Percentiles rank a stretch among this genome's conserved stretches.
phyloP scores from a whole-genome alignment of 2,888 invertebrate species.

The Yponomeuta evonymella region DNA sequence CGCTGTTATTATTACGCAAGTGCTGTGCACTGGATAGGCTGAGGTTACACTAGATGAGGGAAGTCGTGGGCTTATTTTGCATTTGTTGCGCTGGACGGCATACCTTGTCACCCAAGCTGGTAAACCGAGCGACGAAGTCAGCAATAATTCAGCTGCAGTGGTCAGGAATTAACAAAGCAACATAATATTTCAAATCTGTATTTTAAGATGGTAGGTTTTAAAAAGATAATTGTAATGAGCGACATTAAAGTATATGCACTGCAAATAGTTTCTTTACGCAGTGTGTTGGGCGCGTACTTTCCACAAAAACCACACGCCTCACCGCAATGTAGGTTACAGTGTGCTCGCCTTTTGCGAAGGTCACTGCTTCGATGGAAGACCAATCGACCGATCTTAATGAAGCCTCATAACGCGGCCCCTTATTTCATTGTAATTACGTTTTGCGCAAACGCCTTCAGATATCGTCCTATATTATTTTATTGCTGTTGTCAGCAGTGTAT shows the following conservation, averaged over 20 bases:
- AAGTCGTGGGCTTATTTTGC: not conserved
- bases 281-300: constrained; percentile 33
- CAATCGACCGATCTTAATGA: constrained; percentile 30
- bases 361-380: constrained; percentile 27
- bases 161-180: not conserved
- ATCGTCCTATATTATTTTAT: not conserved
- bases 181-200: too few species aligned
- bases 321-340: constrained; percentile 30
- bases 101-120: not conserved
- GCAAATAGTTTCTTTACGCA: not conserved
- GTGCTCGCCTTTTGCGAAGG: constrained; percentile 43
- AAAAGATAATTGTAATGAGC: too few species aligned
- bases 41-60: constrained; percentile 32
- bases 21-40: constrained; percentile 16
- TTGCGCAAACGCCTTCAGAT: constrained; percentile 6
- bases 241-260: too few species aligned
- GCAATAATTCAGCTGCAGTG: not conserved
- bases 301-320: constrained; percentile 24
- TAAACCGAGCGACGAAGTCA: not conserved
- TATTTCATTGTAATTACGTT: constrained; percentile 20
- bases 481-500: not conserved
- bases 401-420: constrained; percentile 31
- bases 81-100: not conserved
- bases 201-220: too few species aligned
- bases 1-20: constrained; percentile 31